These are phyloP conservation scores for Microdon myrmicae DNA, from an alignment of 2,888 invertebrate genomes.

Conservation along the genomic window DNA sequence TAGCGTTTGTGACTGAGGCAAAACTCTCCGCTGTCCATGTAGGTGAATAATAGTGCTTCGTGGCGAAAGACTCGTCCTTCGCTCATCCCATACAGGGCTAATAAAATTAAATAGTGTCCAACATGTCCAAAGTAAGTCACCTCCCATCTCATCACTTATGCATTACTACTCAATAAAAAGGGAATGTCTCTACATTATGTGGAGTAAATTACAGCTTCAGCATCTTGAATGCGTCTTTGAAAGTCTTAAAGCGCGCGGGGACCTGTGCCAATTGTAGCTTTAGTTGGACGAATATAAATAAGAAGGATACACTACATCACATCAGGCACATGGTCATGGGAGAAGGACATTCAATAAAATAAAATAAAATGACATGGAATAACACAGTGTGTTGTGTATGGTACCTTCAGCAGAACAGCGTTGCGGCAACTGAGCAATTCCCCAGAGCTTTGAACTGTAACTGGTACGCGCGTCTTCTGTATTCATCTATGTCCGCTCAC, in stretches of 20 bases:
- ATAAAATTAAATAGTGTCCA: too few relatives aligned
- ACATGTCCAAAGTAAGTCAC: constrained; percentile 43
- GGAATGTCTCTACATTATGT: constrained; percentile 42
- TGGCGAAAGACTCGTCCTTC: too few relatives aligned
- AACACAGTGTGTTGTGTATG: too few relatives aligned
- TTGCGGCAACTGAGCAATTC: constrained; percentile 25
- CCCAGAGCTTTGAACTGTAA: constrained; percentile 34
- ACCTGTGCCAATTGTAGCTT: constrained; percentile 4
- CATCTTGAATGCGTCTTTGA: constrained; percentile 28
- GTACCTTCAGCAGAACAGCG: too few relatives aligned
- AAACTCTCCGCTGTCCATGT: too few relatives aligned
- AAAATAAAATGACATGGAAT: constrained; percentile 47
- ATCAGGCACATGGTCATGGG: too few relatives aligned
- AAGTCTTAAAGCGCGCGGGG: not conserved
- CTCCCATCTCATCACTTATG: constrained; percentile 51
- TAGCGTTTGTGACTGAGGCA: too few relatives aligned
- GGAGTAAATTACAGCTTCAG: constrained; percentile 48
- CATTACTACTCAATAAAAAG: constrained; percentile 41
- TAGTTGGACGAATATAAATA: constrained; percentile 29
- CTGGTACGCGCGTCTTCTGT: constrained; percentile 34
- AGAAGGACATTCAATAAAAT: constrained; percentile 50
- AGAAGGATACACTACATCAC: constrained; percentile 30
- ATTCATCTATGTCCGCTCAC: too few relatives aligned
- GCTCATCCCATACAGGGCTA: constrained; percentile 49
- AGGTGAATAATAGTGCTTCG: too few relatives aligned